phyloP scores from a whole-genome alignment of 2,888 invertebrate species.

The Aleiodes alternator region DNA sequence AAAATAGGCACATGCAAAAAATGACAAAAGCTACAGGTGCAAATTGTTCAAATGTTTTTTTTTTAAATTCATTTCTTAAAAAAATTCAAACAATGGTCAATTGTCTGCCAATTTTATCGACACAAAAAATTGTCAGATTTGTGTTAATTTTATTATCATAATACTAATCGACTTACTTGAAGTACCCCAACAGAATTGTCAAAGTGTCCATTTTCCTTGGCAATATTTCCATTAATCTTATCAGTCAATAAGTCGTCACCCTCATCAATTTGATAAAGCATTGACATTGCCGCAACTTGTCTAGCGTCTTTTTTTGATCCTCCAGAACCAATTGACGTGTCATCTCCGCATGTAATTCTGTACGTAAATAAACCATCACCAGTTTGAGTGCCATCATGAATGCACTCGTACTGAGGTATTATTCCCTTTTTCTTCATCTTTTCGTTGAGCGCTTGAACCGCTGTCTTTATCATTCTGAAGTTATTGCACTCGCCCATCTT shows the following conservation, averaged over 20 bases:
- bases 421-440: background rate
- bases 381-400: background rate
- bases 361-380: conserved; percentile 11
- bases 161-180: background rate
- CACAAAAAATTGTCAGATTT: too few species aligned
- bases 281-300: background rate
- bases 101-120: too few species aligned
- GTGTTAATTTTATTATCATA: background rate
- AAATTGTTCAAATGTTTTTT: too few species aligned
- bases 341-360: background rate
- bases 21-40: too few species aligned
- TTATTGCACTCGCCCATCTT: background rate
- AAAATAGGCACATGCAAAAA: too few species aligned
- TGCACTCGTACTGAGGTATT: background rate
- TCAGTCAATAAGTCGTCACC: background rate
- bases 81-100: too few species aligned
- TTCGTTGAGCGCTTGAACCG: conserved; percentile 2
- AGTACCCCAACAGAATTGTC: background rate
- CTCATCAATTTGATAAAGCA: background rate
- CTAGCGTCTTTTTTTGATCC: conserved; percentile 7
- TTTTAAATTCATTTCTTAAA: too few species aligned
- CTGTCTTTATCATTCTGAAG: background rate
- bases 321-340: background rate
- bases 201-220: too few species aligned
- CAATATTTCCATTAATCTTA: background rate